Conservation (phyloP, 2,888 invertebrate genomes). For the Odontothrips loti region DNA sequence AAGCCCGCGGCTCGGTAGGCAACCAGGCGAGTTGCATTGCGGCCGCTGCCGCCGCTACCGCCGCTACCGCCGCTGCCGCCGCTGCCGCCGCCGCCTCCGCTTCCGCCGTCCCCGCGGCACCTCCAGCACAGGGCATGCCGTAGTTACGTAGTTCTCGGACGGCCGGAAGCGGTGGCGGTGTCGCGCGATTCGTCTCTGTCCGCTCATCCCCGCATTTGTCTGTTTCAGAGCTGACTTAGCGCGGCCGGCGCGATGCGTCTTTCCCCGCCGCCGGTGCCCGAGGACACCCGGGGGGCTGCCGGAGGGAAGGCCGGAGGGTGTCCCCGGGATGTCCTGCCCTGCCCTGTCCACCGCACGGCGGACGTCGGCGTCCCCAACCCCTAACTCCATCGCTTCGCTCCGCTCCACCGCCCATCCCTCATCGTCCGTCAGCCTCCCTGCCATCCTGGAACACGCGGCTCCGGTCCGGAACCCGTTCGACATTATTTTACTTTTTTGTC, state of each 20-base stretch:
- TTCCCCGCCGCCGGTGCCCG: background rate
- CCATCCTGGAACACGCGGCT: no score
- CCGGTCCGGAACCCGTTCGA: no score
- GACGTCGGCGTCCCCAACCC: background rate
- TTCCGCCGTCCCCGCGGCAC: background rate
- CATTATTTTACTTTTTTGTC: no score
- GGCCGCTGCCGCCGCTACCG: background rate
- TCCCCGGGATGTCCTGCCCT: background rate
- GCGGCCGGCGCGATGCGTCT: conserved; percentile 1
- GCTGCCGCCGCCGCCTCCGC: background rate
- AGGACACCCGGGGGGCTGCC: background rate
- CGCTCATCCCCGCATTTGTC: conserved; percentile 15
- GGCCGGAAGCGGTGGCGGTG: background rate
- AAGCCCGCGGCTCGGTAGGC: background rate
- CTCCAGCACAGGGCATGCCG: background rate
- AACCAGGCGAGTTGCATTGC: background rate
- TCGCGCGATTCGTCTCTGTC: background rate
- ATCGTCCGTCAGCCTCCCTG: no score
- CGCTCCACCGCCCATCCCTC: no score
- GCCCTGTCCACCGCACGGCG: background rate
- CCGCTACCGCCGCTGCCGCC: background rate
- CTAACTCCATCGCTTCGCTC: background rate
- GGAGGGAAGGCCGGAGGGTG: background rate
- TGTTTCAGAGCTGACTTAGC: conserved; percentile 23
- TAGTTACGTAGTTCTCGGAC: background rate